Evolutionary conservation across 1,140 invertebrate species (phyloP).

Genomic region (Lysiphlebus fabarum): DNA sequence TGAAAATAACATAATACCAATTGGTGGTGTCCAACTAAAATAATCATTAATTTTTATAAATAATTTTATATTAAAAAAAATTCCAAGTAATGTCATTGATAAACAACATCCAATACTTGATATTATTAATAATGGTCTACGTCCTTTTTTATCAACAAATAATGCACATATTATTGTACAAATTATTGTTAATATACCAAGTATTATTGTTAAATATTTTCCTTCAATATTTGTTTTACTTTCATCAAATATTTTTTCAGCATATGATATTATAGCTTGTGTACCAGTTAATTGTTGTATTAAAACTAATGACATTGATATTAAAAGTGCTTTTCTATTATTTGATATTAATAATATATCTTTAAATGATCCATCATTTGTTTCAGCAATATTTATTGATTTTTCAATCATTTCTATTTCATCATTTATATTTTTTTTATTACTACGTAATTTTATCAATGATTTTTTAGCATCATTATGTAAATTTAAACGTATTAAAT

Average conservation of each 20-base stretch:
- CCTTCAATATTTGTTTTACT: conserved; percentile 50
- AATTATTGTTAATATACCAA: conserved; percentile 65
- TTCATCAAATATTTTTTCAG: conserved; percentile 66
- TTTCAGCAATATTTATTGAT: conserved; percentile 57
- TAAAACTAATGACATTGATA: conserved; percentile 62
- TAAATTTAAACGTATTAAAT: conserved; percentile 57
- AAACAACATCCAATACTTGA: conserved; percentile 58
- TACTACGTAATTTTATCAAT: conserved; percentile 59
- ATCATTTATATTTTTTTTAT: conserved; percentile 53
- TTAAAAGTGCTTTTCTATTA: conserved; percentile 63
- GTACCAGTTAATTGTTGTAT: conserved; percentile 72
- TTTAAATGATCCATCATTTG: conserved; percentile 54
- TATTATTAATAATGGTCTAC: conserved; percentile 64
- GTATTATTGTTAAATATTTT: conserved; percentile 60
- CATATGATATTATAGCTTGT: conserved; percentile 68
- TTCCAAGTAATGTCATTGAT: conserved; percentile 36
- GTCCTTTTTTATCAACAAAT: conserved; percentile 65
- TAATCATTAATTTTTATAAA: conserved; percentile 43
- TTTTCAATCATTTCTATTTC: conserved; percentile 63
- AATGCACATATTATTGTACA: conserved; percentile 58
- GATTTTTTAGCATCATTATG: conserved; percentile 58
- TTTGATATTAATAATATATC: conserved; percentile 58
- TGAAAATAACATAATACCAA: conserved; percentile 62
- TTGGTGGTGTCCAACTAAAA: conserved; percentile 60
- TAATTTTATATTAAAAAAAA: conserved; percentile 60